Base-by-base conservation (phyloP, 2,797 vertebrate species). In the Picus viridis region DNA sequence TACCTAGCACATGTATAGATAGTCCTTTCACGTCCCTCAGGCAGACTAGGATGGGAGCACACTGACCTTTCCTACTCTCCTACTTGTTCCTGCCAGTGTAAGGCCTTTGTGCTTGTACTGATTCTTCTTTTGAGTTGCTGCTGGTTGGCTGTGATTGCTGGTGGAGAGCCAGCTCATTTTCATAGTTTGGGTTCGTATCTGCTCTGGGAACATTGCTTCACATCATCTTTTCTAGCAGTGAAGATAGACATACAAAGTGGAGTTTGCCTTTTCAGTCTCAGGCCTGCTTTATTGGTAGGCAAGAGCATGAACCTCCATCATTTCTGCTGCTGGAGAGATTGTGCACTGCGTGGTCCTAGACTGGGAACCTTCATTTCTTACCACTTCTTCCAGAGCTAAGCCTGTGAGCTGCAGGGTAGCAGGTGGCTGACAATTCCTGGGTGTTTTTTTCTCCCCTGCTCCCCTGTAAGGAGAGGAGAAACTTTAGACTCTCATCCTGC, bases 1-100 rank as follows among this genome's bases (percentile, higher is more conserved):
- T n/a, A 19, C 19, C 63, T 32, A 17, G 2, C 39, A 16, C 1
- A 0, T 9, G n/a, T 18, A 2, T 5, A 6, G 18, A 12, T 8
- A 5, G 29, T n/a, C 59, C 18, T 49, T 62, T 43, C 0, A 0
- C 36, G 51, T 76, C 62, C 41, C 49, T 61, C 8, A 3, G n/a
- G 47, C 54, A 24, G 59, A 45, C 57, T 19, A 22, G 77, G 23
- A 4, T 49, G 47, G 69, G 54, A 43, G 23, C 6, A 1, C 1
- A 1, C 11, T 61, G 83, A 22, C 54, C 49, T 78, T 45, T 39
- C 43, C 65, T 49, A 53, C 30, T 69, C n/a, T 43, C 19, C 61
- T 47, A 18, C 32, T 12, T 20, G 6, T 34, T 36, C 36, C 47
- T 62, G 29, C 10, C 22, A 23, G 56, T 0, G 2, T 45, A 17